Evolutionary conservation across 2,113 vertebrate genomes (phyloP), one percentile per base, ranked within the genome.

Genomic region (Tachuris rubrigastra): DNA sequence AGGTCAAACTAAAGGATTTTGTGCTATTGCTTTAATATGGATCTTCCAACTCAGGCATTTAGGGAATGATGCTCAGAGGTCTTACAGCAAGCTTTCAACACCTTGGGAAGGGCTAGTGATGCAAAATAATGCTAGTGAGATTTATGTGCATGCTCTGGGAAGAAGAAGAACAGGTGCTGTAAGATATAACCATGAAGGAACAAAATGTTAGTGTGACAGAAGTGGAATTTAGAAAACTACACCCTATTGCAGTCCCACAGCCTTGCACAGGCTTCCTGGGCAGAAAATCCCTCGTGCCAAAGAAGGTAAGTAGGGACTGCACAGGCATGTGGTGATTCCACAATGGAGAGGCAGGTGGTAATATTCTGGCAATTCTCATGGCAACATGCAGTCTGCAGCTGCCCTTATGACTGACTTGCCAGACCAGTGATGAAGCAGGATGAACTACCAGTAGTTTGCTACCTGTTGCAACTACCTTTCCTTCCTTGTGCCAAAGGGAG

Each of bases 1-100:
- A 94, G 65, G 74, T 66, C 77, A 87, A 6, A 67, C 28, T 46
- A 46, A 94, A 90, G 11, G 39, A 79, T 88, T 94, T 80, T 87
- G 7, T 59, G 8, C 27, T 35, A 77, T 76, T 82, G 35, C 28
- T 50, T 93, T 90, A 80, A 65, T 23, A 87, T 25, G 16, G 12
- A 25, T 12, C 35, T 85, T 89, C 42, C 44, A 89, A 44, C 39
- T 47, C 47, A 91, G 60, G 59, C 14, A 96, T 89, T 55, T 59
- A 65, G 14, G 23, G 88, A 94, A 93, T 85, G 80, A 58, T 53
- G 27, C 46, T 90, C 58, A 87, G 58, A 90, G 55, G 27, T 88
- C 75, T 80, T 83, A 69, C 39, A 82, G 63, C 8, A 87, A 88
- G 44, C 10, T 35, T 58, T 87, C 46, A 60, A 76, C 7, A 33